Base-by-base conservation (phyloP, 2,888 invertebrate genomes). In the Nowickia ferox region DNA sequence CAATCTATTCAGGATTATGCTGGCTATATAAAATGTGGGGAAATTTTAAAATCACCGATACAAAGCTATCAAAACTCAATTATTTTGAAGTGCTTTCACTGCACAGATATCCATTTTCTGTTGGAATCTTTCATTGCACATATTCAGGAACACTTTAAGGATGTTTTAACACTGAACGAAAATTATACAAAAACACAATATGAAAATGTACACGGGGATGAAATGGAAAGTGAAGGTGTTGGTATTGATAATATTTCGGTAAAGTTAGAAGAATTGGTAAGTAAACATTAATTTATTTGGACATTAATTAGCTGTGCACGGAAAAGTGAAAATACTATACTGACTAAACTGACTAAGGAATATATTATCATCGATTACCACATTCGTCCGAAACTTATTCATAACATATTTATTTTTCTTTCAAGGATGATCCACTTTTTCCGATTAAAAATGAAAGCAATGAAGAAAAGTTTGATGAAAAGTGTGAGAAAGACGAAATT, bases 11-110 rank as follows among this genome's bases (percentile, higher is more conserved):
- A 57, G 44, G 82, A 85, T 61, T 85, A 78, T 53, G 11, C 38
- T 22, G 53, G 46, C n/a, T 85, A 78, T 17, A 81, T 85, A 46
- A 85, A 82, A 71, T 85, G 85, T 75, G 85, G 85, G 1, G 85
- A 85, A 78, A 78, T 85, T 19, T 30, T 82, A 17, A 82, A 69
- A 51, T 69, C 82, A 2, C 82, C 85, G 1, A 17, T 68, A 9
- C 48, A 75, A 59, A 66, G 53, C 17, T 79, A 55, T 48, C 57
- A 66, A 55, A 55, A 76, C 38, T 53, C 65, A n/a, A 72, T 83
- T 19, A 76, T 86, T 2, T 30, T 86, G 10, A 83, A 83, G 46
- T 86, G 86, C 15, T 76, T 78, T 30, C 77, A 85, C 22, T 85
- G 85, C 59, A 57, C 74, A 44, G 82, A 85, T 22, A 22, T 72